A percentile compares a stretch with the other conserved stretches of the same genome.
Conservation (phyloP, 2,113 vertebrate species). For the Etia nguti region DNA sequence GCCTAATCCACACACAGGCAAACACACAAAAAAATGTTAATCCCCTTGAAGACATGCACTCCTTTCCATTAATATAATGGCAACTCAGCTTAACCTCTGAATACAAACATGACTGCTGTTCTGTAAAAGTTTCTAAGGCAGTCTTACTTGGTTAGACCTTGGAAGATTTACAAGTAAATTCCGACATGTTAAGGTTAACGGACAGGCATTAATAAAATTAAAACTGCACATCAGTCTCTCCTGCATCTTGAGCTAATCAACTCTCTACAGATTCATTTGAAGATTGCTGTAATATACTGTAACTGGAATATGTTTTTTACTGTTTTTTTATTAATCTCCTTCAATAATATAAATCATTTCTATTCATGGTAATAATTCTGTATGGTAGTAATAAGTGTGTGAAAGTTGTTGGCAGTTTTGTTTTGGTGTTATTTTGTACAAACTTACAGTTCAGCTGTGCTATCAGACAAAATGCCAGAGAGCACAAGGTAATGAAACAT, state of each 20-base stretch:
- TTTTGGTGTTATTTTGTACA: neutral
- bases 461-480: neutral
- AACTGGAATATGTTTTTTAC: neutral
- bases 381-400: neutral
- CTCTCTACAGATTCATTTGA: neutral
- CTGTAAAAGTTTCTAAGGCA: neutral
- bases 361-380: neutral
- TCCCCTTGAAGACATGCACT: neutral
- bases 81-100: neutral
- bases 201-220: neutral
- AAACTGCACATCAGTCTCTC: neutral
- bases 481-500: neutral
- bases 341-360: neutral
- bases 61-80: neutral
- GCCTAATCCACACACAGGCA: neutral
- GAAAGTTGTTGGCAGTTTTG: neutral
- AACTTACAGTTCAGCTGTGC: accelerated
- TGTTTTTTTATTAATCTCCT: neutral
- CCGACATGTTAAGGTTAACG: neutral
- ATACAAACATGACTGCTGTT: neutral
- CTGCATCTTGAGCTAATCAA: neutral
- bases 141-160: neutral
- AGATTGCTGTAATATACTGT: neutral
- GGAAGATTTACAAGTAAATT: neutral
- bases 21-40: neutral